Base-by-base conservation (phyloP, 2,113 vertebrate species). In the Monarcha castaneiventris region DNA sequence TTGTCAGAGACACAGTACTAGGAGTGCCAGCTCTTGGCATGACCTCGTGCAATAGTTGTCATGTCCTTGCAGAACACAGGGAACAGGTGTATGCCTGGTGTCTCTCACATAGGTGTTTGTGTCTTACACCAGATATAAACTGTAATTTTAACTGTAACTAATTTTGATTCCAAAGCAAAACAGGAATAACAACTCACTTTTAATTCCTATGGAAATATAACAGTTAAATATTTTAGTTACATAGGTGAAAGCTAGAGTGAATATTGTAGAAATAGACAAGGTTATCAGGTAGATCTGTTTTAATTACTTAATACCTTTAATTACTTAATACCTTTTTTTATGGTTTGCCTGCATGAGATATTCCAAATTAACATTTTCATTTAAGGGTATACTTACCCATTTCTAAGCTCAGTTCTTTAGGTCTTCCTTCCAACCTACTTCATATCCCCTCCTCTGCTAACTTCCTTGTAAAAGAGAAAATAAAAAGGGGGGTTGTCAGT, bases 31-130 rank as follows among this genome's bases (percentile, higher is more conserved):
- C 12, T 26, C 7, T 20, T 61, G 39, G 44, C 54, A 13, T 55
- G 52, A 32, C 9, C 44, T 75, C 0, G 0, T 74, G 74, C 52
- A 23, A 4, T 33, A n/a, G 23, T 62, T 78, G 32, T 77, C n/a
- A 4, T 13, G 30, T 52, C 68, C n/a, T 55, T 59, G 51, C 30
- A 54, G 46, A 22, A 8, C 27, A 19, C 10, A 43, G 66, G 18
- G 48, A 46, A 10, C 13, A 49, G 46, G 10, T 67, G 19, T 37
- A 4, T 76, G 55, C 9, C 59, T 52, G 8, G 1, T 71, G n/a
- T 68, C 37, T 58, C 69, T 85, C 29, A 33, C 22, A 3, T 4
- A 59, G 16, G 7, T 68, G 25, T 75, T 87, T 56, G 29, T 64
- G 37, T 29, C 74, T 84, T 59, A n/a, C 16, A 67, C 16, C 30